These are phyloP conservation scores for Perizoma flavofasciatum DNA, from an alignment of 2,888 invertebrate species.

Conservation along the genomic window DNA sequence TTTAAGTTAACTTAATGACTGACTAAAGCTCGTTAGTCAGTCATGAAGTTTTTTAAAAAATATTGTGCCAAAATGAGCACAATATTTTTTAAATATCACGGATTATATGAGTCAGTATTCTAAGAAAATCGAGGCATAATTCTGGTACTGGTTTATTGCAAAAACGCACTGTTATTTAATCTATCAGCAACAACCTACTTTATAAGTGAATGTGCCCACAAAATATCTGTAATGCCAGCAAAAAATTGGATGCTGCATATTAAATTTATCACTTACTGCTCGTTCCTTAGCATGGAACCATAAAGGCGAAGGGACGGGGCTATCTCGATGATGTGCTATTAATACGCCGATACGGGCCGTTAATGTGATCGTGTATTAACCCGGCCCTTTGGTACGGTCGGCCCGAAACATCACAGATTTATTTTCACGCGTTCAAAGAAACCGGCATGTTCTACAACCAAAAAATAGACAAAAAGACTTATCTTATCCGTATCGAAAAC, in stretches of 20 bases:
- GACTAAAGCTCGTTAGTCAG: no score
- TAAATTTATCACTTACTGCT: constrained; percentile 46
- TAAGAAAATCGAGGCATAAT: no score
- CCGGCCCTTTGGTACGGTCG: constrained; percentile 37
- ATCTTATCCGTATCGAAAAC: no score
- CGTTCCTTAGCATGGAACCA: constrained; percentile 45
- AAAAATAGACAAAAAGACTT: no score
- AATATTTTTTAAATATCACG: no score
- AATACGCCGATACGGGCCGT: constrained; percentile 69
- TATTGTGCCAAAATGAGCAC: no score
- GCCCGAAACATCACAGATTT: not conserved
- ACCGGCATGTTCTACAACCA: no score
- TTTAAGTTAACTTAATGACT: no score
- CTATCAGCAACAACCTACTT: not conserved
- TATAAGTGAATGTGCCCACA: not conserved
- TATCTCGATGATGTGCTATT: constrained; percentile 78
- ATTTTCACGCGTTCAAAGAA: not conserved
- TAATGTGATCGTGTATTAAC: constrained; percentile 67
- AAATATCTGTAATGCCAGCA: constrained; percentile 32
- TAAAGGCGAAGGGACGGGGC: constrained; percentile 50
- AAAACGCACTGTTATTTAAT: no score
- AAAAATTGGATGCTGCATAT: constrained; percentile 50
- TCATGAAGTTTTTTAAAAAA: no score
- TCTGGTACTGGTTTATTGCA: no score
- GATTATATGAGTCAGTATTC: no score